These are phyloP conservation scores for mouse (Mus musculus) DNA, from an alignment of 2,113 vertebrate genomes.

Conservation along the genomic window GRCm39 chr8:108901001-108901500, in stretches of 20 bases:
- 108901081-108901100: neutral
- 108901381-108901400: neutral
- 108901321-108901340: neutral
- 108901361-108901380: neutral
- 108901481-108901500: neutral
- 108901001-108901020: neutral
- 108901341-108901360: neutral
- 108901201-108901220: neutral
- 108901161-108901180: slow-evolving; percentile 22
- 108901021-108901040: neutral
- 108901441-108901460: neutral
- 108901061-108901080: neutral
- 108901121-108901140: slow-evolving; percentile 1
- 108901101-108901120: neutral
- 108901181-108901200: neutral
- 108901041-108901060: neutral
- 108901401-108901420: neutral
- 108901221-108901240: neutral
- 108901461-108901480: neutral
- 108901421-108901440: neutral
- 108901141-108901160: slow-evolving; percentile 8
- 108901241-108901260: neutral
- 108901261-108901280: neutral
- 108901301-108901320: neutral
- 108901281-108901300: neutral